These are phyloP conservation scores for Protophormia terraenovae DNA, from an alignment of 2,888 invertebrate species.

Conservation along the genomic window DNA sequence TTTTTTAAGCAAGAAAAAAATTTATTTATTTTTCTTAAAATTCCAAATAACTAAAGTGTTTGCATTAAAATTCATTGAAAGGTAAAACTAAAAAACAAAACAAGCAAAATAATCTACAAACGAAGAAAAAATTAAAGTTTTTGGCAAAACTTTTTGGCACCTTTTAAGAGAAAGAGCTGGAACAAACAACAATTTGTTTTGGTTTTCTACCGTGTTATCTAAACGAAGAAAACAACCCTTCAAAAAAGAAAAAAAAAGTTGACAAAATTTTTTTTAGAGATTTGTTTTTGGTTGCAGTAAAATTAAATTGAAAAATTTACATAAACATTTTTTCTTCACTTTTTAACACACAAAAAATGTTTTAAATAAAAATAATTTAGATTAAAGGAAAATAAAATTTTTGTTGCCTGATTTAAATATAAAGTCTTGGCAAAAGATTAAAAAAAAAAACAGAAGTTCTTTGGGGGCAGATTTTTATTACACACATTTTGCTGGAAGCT, in stretches of 20 bases:
- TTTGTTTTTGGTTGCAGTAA: neutral
- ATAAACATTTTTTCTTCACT: too few species aligned
- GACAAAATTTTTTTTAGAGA: neutral
- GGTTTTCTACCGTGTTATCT: neutral
- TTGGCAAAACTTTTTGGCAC: constrained; percentile 49
- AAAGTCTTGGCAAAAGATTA: neutral
- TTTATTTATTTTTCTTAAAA: neutral
- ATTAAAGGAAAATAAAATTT: neutral
- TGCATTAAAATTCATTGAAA: constrained; percentile 4
- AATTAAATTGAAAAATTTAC: constrained; percentile 27
- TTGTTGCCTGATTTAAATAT: too few species aligned
- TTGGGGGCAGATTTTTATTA: neutral
- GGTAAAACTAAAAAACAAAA: neutral
- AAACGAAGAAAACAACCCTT: neutral
- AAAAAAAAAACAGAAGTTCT: neutral
- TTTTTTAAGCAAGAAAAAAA: neutral
- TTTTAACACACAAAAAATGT: neutral
- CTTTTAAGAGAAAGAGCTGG: neutral
- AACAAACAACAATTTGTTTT: neutral
- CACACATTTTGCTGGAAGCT: neutral
- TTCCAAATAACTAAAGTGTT: neutral
- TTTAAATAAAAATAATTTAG: neutral
- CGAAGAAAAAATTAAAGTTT: neutral
- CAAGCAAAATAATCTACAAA: neutral
- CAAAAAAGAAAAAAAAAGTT: neutral